A percentile compares a stretch with the other conserved stretches of the same genome.
These are phyloP conservation scores for Botia almorhae DNA, from an alignment of 2,797 vertebrate species.

Conservation along the genomic window DNA sequence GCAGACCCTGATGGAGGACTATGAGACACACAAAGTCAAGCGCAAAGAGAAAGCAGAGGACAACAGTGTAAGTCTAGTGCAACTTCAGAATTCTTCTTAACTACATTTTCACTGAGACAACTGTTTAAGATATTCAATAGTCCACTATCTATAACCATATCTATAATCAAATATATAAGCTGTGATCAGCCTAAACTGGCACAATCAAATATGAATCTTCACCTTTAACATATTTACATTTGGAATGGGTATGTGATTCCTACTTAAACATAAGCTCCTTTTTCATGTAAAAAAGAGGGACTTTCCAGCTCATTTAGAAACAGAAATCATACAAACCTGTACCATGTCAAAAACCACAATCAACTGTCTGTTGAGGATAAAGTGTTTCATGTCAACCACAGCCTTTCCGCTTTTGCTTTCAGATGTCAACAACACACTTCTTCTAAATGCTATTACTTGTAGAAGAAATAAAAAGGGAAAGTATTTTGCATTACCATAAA, in stretches of 20 bases:
- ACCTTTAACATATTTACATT: neutral
- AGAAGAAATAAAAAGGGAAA: conserved; percentile 2
- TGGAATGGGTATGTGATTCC: neutral
- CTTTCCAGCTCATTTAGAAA: conserved; percentile 58
- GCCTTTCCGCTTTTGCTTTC: conserved; percentile 31
- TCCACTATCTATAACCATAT: neutral
- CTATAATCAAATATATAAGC: no score
- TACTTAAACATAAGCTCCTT: conserved; percentile 13
- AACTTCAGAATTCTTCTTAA: neutral
- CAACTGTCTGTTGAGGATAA: neutral
- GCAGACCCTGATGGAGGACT: conserved; percentile 98
- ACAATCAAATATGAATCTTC: neutral
- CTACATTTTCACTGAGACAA: neutral
- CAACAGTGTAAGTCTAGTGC: conserved; percentile 93
- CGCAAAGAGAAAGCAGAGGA: conserved; percentile 92
- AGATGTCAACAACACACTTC: neutral
- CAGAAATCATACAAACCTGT: conserved; percentile 23
- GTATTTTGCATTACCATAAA: neutral
- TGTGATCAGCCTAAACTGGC: neutral
- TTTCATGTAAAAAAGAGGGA: conserved; percentile 50
- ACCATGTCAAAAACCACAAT: neutral
- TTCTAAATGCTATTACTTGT: conserved; percentile 17
- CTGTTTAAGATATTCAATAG: neutral
- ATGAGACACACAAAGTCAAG: conserved; percentile 95
- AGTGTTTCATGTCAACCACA: conserved; percentile 27